Conservation (phyloP, 1,140 invertebrate species). For the Leptopilina clavipes region DNA sequence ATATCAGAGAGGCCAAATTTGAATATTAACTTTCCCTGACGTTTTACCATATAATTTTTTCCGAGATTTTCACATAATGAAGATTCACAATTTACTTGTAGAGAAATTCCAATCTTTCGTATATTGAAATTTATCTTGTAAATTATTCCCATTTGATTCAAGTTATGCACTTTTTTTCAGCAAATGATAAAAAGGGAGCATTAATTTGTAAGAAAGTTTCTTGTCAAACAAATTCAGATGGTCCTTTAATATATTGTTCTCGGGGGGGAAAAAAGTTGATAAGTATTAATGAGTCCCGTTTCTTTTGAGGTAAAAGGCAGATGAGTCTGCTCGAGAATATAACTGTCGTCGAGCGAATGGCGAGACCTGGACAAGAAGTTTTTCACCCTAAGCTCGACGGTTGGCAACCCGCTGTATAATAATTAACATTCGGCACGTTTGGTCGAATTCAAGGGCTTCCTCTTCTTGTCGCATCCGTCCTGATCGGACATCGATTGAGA, state of each 20-base stretch:
- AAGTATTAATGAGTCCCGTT: constrained; percentile 52
- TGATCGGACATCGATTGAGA: constrained; percentile 64
- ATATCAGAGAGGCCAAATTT: too few relatives aligned
- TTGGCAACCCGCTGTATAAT: constrained; percentile 53
- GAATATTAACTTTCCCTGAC: too few relatives aligned
- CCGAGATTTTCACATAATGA: too few relatives aligned
- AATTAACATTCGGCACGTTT: constrained; percentile 73
- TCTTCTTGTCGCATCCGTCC: constrained; percentile 43
- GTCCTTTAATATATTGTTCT: neutral
- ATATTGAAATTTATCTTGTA: neutral
- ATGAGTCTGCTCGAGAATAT: constrained; percentile 48
- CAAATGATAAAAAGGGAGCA: neutral
- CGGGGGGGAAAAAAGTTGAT: neutral
- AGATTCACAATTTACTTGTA: too few relatives aligned
- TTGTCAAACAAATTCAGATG: constrained; percentile 12
- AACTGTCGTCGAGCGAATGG: constrained; percentile 38
- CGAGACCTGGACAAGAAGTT: constrained; percentile 58
- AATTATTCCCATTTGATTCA: neutral
- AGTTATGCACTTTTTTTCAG: neutral
- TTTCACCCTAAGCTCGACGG: constrained; percentile 53
- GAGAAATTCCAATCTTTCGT: neutral
- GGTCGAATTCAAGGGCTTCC: constrained; percentile 52
- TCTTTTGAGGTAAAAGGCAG: constrained; percentile 41
- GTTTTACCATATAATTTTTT: too few relatives aligned
- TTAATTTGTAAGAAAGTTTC: neutral